A percentile compares a stretch with the other conserved stretches of the same genome.
phyloP scores from a whole-genome alignment of 2,888 invertebrate species.

The Mesorhabditis belari region DNA sequence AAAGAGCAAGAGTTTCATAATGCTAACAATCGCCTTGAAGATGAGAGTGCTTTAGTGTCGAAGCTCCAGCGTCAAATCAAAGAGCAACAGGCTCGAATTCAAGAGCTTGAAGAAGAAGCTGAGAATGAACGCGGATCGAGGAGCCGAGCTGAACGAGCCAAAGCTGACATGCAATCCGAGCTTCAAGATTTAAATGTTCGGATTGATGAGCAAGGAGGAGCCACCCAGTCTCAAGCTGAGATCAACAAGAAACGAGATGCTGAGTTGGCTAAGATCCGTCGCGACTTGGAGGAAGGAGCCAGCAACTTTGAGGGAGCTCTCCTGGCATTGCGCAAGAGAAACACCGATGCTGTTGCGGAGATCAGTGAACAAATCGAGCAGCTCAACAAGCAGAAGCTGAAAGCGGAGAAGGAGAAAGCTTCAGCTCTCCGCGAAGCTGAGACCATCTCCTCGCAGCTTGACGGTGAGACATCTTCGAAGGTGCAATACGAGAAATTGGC shows the following conservation, averaged over 20 bases:
- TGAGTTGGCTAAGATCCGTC: conserved; percentile 93
- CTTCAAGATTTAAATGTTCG: conserved; percentile 92
- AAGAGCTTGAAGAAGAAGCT: conserved; percentile 97
- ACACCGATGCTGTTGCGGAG: conserved; percentile 97
- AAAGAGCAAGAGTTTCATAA: conserved; percentile 97
- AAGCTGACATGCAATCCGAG: conserved; percentile 91
- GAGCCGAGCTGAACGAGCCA: conserved; percentile 81
- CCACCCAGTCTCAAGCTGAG: conserved; percentile 83
- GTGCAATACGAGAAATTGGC: conserved; percentile 96
- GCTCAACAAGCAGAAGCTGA: conserved; percentile 97
- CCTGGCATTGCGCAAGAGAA: conserved; percentile 96
- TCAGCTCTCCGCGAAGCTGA: conserved; percentile 94
- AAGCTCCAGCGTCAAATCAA: conserved; percentile 98
- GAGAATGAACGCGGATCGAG: conserved; percentile 72
- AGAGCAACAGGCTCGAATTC: conserved; percentile 89
- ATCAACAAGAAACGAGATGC: conserved; percentile 99
- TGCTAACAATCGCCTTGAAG: conserved; percentile 89
- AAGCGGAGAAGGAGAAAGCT: conserved; percentile 84
- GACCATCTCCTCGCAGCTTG: conserved; percentile 91
- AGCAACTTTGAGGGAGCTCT: conserved; percentile 96
- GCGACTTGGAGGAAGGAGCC: conserved; percentile 96
- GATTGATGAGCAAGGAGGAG: conserved; percentile 97
- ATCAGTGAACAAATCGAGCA: conserved; percentile 99
- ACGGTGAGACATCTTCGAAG: conserved; percentile 97
- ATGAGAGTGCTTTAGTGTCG: conserved; percentile 93